These are phyloP conservation scores for Oryctes rhinoceros DNA, from an alignment of 1,140 invertebrate species.

Conservation along the genomic window DNA sequence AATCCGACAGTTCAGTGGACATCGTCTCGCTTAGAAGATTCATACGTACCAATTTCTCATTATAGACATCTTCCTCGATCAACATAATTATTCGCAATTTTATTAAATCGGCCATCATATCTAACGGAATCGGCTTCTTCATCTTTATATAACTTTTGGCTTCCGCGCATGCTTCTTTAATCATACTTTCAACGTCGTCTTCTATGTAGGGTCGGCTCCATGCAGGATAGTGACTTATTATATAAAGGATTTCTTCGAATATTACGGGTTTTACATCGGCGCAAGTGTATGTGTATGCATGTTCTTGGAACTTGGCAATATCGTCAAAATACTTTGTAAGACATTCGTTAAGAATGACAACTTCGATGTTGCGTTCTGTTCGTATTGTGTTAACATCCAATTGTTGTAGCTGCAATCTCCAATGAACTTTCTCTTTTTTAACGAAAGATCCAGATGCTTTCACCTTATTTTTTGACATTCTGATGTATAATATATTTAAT, in stretches of 20 bases:
- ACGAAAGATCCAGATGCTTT: neutral
- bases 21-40: neutral
- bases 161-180: conserved; percentile 11
- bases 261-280: conserved; percentile 14
- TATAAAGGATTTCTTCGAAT: conserved; percentile 38
- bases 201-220: conserved; percentile 34
- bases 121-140: conserved; percentile 20
- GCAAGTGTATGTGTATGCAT: neutral
- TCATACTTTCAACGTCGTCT: neutral
- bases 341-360: conserved; percentile 17
- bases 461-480: conserved; percentile 19
- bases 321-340: conserved; percentile 24
- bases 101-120: conserved; percentile 31
- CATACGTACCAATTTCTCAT: neutral
- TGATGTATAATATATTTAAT: neutral
- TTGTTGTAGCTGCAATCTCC: neutral
- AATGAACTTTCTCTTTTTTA: conserved; percentile 12
- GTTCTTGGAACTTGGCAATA: conserved; percentile 35
- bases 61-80: conserved; percentile 28
- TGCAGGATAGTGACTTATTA: conserved; percentile 37
- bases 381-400: conserved; percentile 4
- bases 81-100: conserved; percentile 33
- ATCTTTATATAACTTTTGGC: conserved; percentile 12
- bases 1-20: neutral
- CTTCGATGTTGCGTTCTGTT: neutral